phyloP scores from a whole-genome alignment of 2,113 vertebrate genomes.

The Baryphthengus martii region DNA sequence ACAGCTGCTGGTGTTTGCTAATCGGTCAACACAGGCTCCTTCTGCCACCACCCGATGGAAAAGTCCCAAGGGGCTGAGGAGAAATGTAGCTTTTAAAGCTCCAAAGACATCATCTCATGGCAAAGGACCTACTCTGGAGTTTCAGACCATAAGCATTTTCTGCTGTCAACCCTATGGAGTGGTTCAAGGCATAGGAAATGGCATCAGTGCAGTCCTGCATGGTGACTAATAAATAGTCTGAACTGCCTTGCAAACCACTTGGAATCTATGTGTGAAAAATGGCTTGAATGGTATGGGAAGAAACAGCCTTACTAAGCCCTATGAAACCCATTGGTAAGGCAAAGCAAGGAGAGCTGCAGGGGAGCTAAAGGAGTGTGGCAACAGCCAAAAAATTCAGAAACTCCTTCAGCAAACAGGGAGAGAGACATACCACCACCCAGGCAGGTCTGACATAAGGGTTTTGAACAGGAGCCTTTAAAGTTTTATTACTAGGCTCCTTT shows the following conservation, averaged over 20 bases:
- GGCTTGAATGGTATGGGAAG: fast-evolving
- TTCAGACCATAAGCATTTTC: not conserved
- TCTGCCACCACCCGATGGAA: not conserved
- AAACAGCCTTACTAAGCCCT: not conserved
- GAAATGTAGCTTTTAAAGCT: not conserved
- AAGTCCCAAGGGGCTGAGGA: not conserved
- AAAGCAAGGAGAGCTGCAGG: constrained; percentile 10
- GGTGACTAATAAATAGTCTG: not conserved
- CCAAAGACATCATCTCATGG: not conserved
- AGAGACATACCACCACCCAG: constrained; percentile 47
- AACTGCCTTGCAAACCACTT: not conserved
- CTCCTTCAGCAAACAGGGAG: constrained; percentile 40
- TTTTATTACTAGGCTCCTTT: constrained; percentile 53
- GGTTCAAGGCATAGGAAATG: not conserved
- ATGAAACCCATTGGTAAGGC: not conserved
- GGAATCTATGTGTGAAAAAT: not conserved
- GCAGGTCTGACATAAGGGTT: constrained; percentile 48
- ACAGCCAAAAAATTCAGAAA: constrained; percentile 38
- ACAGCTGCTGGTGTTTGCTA: not conserved
- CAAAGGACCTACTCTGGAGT: not conserved
- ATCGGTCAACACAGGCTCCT: not conserved
- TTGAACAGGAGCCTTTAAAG: constrained; percentile 45
- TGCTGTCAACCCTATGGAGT: not conserved
- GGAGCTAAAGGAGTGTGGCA: fast-evolving
- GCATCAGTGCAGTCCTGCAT: not conserved